Evolutionary conservation across 1,140 invertebrate genomes (phyloP).

Genomic region (Heliconius melpomene): DNA sequence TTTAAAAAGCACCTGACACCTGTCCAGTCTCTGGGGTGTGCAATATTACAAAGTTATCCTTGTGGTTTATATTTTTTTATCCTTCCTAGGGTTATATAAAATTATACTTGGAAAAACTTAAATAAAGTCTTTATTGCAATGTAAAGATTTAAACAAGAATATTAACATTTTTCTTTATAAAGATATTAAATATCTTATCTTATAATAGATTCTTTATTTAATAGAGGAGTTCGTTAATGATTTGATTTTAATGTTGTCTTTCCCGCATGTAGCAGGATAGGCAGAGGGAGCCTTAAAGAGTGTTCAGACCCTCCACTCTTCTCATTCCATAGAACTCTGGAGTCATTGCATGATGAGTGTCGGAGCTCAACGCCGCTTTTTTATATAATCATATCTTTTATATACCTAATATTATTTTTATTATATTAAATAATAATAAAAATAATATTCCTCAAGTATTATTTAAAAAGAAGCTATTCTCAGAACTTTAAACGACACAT

Average conservation of each 20-base stretch:
- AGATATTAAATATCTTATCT: neutral
- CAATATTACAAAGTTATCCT: constrained; percentile 47
- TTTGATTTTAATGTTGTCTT: too few relatives aligned
- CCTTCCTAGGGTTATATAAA: neutral
- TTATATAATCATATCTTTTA: neutral
- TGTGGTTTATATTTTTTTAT: constrained; percentile 15
- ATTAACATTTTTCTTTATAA: neutral
- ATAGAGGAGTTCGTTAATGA: too few relatives aligned
- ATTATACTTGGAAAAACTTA: neutral
- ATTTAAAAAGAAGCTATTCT: neutral
- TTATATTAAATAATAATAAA: neutral
- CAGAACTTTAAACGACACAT: neutral
- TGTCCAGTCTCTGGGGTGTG: constrained; percentile 43
- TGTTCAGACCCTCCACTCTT: too few relatives aligned
- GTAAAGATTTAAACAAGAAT: neutral
- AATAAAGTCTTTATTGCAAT: neutral
- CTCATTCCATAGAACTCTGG: too few relatives aligned
- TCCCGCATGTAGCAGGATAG: too few relatives aligned
- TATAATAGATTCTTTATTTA: neutral
- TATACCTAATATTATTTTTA: neutral
- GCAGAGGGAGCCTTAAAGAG: too few relatives aligned
- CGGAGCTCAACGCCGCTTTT: too few relatives aligned
- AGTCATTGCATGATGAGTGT: too few relatives aligned
- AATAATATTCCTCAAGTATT: neutral
- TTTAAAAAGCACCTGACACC: constrained; percentile 27